A percentile compares a stretch with the other conserved stretches of the same genome.
These are phyloP conservation scores for Callyntrura sp. DNA, from an alignment of 2,888 invertebrate genomes.

Conservation along the genomic window DNA sequence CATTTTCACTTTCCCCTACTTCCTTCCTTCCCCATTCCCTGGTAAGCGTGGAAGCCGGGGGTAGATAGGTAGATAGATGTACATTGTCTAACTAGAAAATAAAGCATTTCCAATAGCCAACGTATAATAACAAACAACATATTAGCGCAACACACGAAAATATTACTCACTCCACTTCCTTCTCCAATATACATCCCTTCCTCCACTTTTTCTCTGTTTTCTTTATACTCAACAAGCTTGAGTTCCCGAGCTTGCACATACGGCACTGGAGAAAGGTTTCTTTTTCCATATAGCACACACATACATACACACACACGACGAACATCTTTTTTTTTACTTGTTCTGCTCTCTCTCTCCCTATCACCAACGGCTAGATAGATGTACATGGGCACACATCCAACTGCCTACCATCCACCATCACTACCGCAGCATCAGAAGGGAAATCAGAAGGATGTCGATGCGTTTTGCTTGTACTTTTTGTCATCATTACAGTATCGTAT, in stretches of 20 bases:
- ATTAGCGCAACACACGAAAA: background rate
- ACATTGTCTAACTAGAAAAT: background rate
- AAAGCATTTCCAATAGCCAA: background rate
- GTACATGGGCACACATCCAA: slow-evolving; percentile 7
- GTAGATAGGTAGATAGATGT: background rate
- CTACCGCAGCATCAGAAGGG: slow-evolving; percentile 41
- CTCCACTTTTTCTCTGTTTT: background rate
- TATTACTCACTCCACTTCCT: slow-evolving; percentile 29
- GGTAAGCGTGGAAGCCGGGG: background rate
- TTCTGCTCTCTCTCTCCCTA: background rate
- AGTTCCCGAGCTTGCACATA: background rate
- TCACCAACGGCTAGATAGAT: background rate
- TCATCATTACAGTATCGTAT: background rate
- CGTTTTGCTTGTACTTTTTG: slow-evolving; percentile 10
- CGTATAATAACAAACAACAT: background rate
- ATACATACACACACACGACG: background rate
- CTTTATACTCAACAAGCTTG: background rate
- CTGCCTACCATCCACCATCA: slow-evolving; percentile 14
- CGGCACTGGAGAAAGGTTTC: slow-evolving; percentile 73
- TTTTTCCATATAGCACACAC: background rate
- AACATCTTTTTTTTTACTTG: background rate
- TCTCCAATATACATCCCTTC: background rate
- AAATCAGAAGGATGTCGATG: slow-evolving; percentile 34
- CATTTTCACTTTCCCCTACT: background rate
- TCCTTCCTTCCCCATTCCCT: background rate